A percentile compares a stretch with the other conserved stretches of the same genome.
phyloP scores from a whole-genome alignment of 2,888 invertebrate species.

The Philonicus albiceps region DNA sequence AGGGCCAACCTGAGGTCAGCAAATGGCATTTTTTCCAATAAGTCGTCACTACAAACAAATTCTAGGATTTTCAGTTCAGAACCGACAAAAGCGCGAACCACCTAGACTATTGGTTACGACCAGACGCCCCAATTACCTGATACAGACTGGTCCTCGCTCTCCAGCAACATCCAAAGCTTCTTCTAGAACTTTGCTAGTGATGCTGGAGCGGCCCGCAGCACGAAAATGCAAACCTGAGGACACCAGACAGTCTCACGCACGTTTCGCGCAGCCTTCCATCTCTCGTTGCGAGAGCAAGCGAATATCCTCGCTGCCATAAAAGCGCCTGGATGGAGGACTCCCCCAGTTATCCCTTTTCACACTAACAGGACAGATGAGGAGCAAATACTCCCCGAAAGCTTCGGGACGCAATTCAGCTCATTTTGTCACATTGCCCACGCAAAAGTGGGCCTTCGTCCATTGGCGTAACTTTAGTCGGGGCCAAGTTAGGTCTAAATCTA shows the following conservation, averaged over 20 bases:
- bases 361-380: slow-evolving; percentile 10
- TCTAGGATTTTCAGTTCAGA: background rate
- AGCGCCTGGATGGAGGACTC: background rate
- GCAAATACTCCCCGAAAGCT: slow-evolving; percentile 30
- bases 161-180: slow-evolving; percentile 33
- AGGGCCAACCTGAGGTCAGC: background rate
- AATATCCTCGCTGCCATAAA: background rate
- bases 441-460: background rate
- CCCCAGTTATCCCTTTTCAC: background rate
- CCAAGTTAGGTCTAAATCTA: background rate
- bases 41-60: background rate
- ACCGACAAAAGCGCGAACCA: slow-evolving; percentile 19
- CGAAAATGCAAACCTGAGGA: background rate
- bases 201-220: slow-evolving; percentile 21
- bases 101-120: background rate
- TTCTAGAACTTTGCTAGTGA: slow-evolving; percentile 17
- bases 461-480: background rate
- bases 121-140: slow-evolving; percentile 32
- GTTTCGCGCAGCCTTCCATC: slow-evolving; percentile 23
- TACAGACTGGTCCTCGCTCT: slow-evolving; percentile 37
- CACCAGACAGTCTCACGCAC: background rate
- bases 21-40: background rate
- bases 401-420: background rate
- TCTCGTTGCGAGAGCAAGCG: background rate
- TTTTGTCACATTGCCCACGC: background rate